Conservation (phyloP, 2,797 vertebrate species). For the Chelon labrosus region DNA sequence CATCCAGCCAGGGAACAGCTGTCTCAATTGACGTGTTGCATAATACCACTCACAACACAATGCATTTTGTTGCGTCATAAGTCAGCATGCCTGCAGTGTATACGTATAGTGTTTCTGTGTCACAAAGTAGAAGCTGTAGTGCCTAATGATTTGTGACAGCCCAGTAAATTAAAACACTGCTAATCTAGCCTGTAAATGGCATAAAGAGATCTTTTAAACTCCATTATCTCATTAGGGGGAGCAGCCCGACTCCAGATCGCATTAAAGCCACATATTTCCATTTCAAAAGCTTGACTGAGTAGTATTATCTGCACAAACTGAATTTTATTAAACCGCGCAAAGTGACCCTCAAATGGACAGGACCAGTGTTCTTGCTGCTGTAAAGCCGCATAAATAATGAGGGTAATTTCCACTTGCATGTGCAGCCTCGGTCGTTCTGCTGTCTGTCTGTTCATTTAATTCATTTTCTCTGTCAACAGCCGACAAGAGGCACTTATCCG, state of each 20-base stretch:
- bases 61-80: conserved; percentile 24
- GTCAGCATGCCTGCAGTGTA: conserved; percentile 15
- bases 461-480: conserved; percentile 15
- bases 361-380: conserved; percentile 6
- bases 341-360: conserved; percentile 8
- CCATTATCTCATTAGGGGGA: conserved; percentile 52
- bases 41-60: conserved; percentile 36
- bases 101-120: neutral
- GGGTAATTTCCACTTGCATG: conserved; percentile 22
- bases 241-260: conserved; percentile 27
- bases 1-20: conserved; percentile 6
- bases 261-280: conserved; percentile 59
- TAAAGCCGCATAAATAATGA: conserved; percentile 29
- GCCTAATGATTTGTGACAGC: conserved; percentile 21
- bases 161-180: conserved; percentile 31
- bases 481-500: conserved; percentile 19
- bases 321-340: conserved; percentile 34
- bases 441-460: conserved; percentile 1
- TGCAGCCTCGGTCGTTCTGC: conserved; percentile 2
- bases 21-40: conserved; percentile 14
- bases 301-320: neutral
- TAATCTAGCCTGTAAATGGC: conserved; percentile 30
- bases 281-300: conserved; percentile 44
- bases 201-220: conserved; percentile 31
- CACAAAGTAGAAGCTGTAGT: conserved; percentile 10